Evolutionary conservation across 2,113 vertebrate genomes (phyloP).

Genomic region (Ammodytes marinus): DNA sequence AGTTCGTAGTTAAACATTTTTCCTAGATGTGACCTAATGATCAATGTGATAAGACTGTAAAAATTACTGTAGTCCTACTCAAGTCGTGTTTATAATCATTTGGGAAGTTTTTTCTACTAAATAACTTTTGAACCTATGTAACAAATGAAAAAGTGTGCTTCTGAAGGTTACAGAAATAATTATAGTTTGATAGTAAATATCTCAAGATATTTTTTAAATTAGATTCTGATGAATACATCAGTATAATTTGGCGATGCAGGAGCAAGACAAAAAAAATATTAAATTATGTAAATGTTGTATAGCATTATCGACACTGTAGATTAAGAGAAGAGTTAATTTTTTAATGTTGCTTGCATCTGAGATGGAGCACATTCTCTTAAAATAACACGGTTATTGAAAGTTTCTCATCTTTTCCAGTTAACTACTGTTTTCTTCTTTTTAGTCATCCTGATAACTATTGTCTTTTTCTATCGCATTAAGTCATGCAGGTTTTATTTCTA

Average conservation of each 20-base stretch:
- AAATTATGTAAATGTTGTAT: conserved; percentile 52
- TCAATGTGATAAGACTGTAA: conserved; percentile 31
- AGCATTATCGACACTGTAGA: conserved; percentile 27
- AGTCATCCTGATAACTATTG: conserved; percentile 18
- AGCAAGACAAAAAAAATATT: conserved; percentile 29
- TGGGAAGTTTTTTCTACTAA: conserved; percentile 67
- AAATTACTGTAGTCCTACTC: conserved; percentile 43
- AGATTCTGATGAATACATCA: conserved; percentile 14
- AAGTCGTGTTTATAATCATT: conserved; percentile 45
- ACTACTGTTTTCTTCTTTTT: conserved; percentile 31
- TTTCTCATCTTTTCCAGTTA: conserved; percentile 15
- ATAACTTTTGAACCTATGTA: conserved; percentile 40
- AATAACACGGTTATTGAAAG: conserved; percentile 28
- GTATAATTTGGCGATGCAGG: conserved; percentile 35
- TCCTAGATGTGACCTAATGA: conserved; percentile 47
- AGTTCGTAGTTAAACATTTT: conserved; percentile 56
- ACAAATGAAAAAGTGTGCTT: conserved; percentile 28
- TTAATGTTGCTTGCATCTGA: conserved; percentile 18
- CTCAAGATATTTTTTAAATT: conserved; percentile 47
- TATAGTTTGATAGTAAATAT: conserved; percentile 63
- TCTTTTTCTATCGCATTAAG: not conserved
- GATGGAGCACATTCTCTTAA: not conserved
- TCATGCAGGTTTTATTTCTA: conserved; percentile 2
- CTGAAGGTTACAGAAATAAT: conserved; percentile 31
- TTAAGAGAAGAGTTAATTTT: conserved; percentile 11